Evolutionary conservation across 2,797 vertebrate species (phyloP).

Genomic region (Salarias fasciatus): DNA sequence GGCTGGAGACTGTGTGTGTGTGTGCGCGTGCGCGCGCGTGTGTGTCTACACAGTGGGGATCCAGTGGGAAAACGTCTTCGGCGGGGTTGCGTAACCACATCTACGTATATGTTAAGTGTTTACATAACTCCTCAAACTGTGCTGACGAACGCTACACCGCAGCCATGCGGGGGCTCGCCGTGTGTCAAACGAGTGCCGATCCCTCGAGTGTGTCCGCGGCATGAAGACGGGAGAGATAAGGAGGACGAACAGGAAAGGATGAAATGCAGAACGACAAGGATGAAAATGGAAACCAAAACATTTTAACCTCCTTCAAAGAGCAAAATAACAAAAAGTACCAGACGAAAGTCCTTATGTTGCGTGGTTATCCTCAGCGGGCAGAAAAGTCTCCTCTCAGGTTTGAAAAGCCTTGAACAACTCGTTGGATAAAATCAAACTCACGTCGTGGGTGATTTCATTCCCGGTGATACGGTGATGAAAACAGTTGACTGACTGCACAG

Average conservation of each 20-base stretch:
- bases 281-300: not conserved
- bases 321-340: too few species aligned
- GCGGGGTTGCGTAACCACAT: conserved; percentile 43
- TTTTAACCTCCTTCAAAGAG: not conserved
- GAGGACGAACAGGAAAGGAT: too few species aligned
- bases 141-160: conserved; percentile 9
- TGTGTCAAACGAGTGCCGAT: not conserved
- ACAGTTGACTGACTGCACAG: too few species aligned
- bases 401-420: too few species aligned
- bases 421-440: too few species aligned
- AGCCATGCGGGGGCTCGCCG: not conserved
- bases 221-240: not conserved
- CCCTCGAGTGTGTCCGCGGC: conserved; percentile 1
- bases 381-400: too few species aligned
- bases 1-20: not conserved
- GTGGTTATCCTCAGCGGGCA: too few species aligned
- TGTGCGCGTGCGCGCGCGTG: too few species aligned
- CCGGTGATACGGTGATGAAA: too few species aligned
- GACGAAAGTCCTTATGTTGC: too few species aligned
- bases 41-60: conserved; percentile 3
- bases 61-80: conserved; percentile 28
- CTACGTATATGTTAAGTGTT: conserved; percentile 40
- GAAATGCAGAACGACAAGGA: too few species aligned
- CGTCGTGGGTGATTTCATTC: too few species aligned
- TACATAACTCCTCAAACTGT: conserved; percentile 38